Evolutionary conservation across 2,113 vertebrate genomes (phyloP).

Genomic region (Nymphicus hollandicus): DNA sequence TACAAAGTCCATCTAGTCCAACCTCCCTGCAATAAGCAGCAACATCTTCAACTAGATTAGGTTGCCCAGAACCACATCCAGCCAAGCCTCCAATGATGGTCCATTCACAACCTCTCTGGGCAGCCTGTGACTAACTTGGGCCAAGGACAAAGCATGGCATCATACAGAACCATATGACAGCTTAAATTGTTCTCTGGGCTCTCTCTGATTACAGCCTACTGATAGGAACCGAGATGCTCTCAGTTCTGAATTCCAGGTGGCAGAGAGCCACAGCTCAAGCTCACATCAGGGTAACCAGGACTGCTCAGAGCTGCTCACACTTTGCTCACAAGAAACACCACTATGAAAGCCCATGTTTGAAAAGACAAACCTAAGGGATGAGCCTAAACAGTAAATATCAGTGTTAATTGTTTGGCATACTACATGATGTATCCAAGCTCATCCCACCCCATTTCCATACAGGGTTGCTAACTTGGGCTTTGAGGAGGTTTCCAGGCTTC

Average conservation of each 20-base stretch:
- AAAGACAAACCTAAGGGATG: not conserved
- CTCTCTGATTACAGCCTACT: no score
- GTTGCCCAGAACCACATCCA: no score
- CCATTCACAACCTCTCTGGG: not conserved
- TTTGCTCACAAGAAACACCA: not conserved
- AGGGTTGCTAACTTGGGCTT: not conserved
- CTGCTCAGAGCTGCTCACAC: not conserved
- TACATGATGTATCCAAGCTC: not conserved
- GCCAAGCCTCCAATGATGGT: not conserved
- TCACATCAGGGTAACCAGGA: not conserved
- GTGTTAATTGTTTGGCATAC: no score
- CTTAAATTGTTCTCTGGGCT: not conserved
- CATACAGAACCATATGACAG: not conserved
- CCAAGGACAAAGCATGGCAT: not conserved
- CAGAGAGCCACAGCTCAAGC: not conserved
- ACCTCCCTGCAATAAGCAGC: no score
- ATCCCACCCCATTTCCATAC: not conserved
- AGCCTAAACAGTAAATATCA: not conserved
- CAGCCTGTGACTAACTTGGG: not conserved
- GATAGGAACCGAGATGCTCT: not conserved
- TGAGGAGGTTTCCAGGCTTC: not conserved
- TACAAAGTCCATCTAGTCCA: no score
- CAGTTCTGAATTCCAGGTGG: not conserved
- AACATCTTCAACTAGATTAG: no score
- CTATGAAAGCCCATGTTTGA: rapidly evolving